Base-by-base conservation (phyloP, 2,888 invertebrate species). In the Troides oblongomaculatus region DNA sequence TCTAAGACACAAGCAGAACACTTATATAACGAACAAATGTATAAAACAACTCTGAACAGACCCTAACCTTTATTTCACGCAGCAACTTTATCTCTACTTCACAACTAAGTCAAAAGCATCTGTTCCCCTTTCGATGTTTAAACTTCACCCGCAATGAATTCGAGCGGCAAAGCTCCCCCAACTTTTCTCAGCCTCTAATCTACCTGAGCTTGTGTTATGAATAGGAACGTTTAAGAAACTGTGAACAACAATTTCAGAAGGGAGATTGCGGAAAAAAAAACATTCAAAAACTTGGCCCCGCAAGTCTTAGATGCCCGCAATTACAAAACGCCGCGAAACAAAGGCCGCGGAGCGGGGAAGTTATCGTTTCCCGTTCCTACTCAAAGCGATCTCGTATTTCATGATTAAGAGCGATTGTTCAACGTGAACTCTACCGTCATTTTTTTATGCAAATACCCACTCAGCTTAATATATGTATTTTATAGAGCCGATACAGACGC, bases 401-500 rank as follows among this genome's bases (percentile, higher is more conserved):
- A 79, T 81, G 83, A 84, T 85, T 83, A 82, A 82, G 79, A 83
- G 77, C 81, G 80, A 81, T 82, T 79, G 79, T 76, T 76, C 74
- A 75, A 72, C 71, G 75, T 76, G 76, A 75, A 76, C 72, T 74
- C 76, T 75, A 69, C 76, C 77, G 79, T 81, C 78, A 79, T 80
- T 82, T 84, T 83, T 84, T 84, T 83, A 81, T 83, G 82, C 77
- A 80, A 82, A 83, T 82, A 76, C 74, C 70, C 72, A 77, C 74
- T 66, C 68, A 62, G 73, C 74, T 74, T 73, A 72, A 58, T 23
- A 58, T 74, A 72, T 76, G 75, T 76, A 75, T 72, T 76, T 71
- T 76, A 73, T 74, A 74, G 74, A 79, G 78, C 78, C 77, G 80
- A 76, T 75, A 75, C 77, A 75, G 77, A 76, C 17, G 60, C 64